Evolutionary conservation across 1,140 invertebrate species (phyloP), one percentile per base, ranked within the genome.

Genomic region (Drosophila subobscura): DNA sequence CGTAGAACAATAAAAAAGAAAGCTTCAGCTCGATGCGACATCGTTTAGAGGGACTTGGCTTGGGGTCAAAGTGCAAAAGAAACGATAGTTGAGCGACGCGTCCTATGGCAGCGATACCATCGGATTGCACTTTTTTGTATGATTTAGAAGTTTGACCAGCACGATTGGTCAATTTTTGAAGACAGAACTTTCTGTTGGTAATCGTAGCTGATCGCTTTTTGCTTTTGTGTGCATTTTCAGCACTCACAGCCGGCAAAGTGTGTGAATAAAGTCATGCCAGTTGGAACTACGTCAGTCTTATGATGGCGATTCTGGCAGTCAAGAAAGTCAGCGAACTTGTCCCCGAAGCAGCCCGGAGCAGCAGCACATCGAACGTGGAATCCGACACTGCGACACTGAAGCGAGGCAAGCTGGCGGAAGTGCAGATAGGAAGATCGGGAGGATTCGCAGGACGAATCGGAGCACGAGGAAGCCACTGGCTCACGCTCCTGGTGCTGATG

Each of bases 231-330:
- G 16, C 1, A 20, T 12, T 47, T 40, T 0, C 29, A 73, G 40
- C 37, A 71, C 22, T 29, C 46, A 14, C 2, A 49, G 41, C 8
- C 27, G 2, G 14, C 22, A 53, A 25, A 20, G 27, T 5, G 37
- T 22, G 12, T 46, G 45, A 47, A 25, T 42, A 16, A 57, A 73
- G 73, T 52, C 67, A 86, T 74, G 77, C 59, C 55, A 77, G 64
- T 49, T 33, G 77, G 59, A 63, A 64, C 46, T 52, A 41, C 57
- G 54, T 66, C 57, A 40, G 47, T 63, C 60, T 77, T 80, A 81
- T 79, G 77, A 79, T 86, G 80, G 64, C 63, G 40, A 80, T 77
- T 57, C 68, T 68, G 56, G 44, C 61, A 47, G 53, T 51, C 12
- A 53, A 79, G 37, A 46, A 80, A 50, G 64, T 51, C 64, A 61